A percentile compares a stretch with the other conserved stretches of the same genome.
Conservation (phyloP, 2,888 invertebrate species). For the Stomorhina lunata region DNA sequence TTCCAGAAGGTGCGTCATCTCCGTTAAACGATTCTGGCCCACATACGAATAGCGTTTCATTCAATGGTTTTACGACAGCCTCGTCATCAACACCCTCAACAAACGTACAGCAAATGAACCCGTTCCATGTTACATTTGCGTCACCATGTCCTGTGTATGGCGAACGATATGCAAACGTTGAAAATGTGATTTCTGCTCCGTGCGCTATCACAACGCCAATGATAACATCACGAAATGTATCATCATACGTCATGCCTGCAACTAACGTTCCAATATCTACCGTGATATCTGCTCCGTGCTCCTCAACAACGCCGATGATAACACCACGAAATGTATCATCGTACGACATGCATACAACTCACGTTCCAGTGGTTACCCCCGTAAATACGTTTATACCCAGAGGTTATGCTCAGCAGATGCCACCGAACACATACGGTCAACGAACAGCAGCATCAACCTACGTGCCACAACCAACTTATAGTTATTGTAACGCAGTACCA, state of each 20-base stretch:
- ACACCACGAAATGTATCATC: not conserved
- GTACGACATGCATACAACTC: not conserved
- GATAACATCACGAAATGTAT: not conserved
- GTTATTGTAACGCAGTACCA: not conserved
- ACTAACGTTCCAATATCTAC: not conserved
- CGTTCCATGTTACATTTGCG: no score
- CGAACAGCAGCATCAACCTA: not conserved
- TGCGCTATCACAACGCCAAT: not conserved
- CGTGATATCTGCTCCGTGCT: not conserved
- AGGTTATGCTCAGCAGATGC: not conserved
- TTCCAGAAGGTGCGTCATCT: no score
- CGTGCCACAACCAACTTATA: not conserved
- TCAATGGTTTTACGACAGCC: no score
- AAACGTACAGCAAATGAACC: not conserved
- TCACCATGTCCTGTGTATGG: not conserved
- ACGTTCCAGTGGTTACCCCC: not conserved
- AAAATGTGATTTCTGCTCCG: not conserved
- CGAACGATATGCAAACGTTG: no score
- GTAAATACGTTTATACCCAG: no score
- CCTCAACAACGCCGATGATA: not conserved
- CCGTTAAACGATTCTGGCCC: no score
- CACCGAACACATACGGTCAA: not conserved
- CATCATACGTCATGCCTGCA: not conserved
- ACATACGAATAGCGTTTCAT: no score
- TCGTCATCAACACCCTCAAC: no score